Evolutionary conservation across 2,797 vertebrate genomes (phyloP).

Genomic region (Cynodonichthys magdalenae): DNA sequence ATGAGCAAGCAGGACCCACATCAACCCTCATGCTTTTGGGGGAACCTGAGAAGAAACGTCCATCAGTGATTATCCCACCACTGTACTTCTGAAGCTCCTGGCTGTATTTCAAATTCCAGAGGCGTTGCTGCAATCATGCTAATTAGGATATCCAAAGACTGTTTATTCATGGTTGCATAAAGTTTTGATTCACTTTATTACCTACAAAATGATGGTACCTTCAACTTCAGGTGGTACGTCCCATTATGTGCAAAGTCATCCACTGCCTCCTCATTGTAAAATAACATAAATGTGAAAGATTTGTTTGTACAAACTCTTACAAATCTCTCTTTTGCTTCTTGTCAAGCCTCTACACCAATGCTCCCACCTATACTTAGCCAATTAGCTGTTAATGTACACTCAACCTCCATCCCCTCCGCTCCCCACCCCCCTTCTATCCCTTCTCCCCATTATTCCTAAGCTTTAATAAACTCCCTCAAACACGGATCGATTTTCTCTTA

Average conservation of each 20-base stretch:
- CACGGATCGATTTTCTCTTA: slow-evolving; percentile 84
- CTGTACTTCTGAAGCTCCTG: slow-evolving; percentile 33
- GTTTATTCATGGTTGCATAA: slow-evolving; percentile 13
- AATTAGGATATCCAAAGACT: slow-evolving; percentile 33
- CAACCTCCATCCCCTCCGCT: slow-evolving; percentile 41
- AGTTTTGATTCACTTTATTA: slow-evolving; percentile 43
- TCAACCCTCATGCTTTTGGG: slow-evolving; percentile 67
- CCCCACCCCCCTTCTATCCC: slow-evolving; percentile 49
- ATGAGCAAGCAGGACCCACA: slow-evolving; percentile 79
- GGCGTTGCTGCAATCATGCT: slow-evolving; percentile 17
- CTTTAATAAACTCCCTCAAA: slow-evolving; percentile 88
- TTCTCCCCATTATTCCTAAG: slow-evolving; percentile 77
- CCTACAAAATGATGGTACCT: slow-evolving; percentile 46
- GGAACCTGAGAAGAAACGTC: slow-evolving; percentile 77
- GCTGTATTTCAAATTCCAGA: slow-evolving; percentile 9
- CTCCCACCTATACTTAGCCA: slow-evolving; percentile 56
- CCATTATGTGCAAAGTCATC: slow-evolving; percentile 46
- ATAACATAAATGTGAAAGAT: slow-evolving; percentile 44
- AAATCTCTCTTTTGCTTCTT: slow-evolving; percentile 50
- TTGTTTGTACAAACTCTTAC: slow-evolving; percentile 45
- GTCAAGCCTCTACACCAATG: slow-evolving; percentile 41
- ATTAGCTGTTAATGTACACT: slow-evolving; percentile 82
- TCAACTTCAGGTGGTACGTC: slow-evolving; percentile 1
- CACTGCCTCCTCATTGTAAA: slow-evolving; percentile 59
- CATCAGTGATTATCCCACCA: slow-evolving; percentile 73